Percentiles rank a stretch among this genome's conserved stretches.
These are phyloP conservation scores for Corynorhinus townsendii DNA, from an alignment of 2,113 vertebrate species.

Conservation along the genomic window DNA sequence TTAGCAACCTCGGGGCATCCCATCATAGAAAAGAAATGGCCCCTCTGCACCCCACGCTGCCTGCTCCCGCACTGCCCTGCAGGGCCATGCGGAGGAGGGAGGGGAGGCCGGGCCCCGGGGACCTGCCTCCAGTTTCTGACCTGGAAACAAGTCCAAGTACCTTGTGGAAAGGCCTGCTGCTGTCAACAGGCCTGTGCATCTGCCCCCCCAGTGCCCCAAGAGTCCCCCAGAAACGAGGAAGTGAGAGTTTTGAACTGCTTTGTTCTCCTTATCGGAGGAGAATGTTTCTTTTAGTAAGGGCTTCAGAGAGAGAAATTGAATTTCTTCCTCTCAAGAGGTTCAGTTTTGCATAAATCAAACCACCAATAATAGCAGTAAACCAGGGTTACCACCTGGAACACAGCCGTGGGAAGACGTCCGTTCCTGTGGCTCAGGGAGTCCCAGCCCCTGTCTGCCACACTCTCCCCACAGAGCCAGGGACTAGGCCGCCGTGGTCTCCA, in stretches of 20 bases:
- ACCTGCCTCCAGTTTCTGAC: neutral
- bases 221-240: slow-evolving; percentile 25
- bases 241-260: slow-evolving; percentile 12
- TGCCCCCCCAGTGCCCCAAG: neutral
- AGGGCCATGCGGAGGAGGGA: accelerated
- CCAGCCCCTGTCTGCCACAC: too few relatives aligned
- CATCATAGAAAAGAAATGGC: neutral
- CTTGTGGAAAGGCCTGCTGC: slow-evolving; percentile 38
- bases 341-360: neutral
- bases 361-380: neutral
- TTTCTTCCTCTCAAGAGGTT: neutral
- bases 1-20: neutral
- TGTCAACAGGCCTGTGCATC: neutral
- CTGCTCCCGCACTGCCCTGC: too few relatives aligned
- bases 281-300: neutral
- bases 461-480: neutral
- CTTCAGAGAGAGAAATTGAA: neutral
- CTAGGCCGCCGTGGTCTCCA: accelerated
- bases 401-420: neutral
- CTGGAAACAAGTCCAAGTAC: slow-evolving; percentile 36
- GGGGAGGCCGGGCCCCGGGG: neutral
- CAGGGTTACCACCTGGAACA: too few relatives aligned
- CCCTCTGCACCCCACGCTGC: too few relatives aligned
- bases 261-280: neutral
- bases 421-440: too few relatives aligned